Conservation (phyloP, 2,888 invertebrate genomes). For the Rhimphoctona megacephalus region DNA sequence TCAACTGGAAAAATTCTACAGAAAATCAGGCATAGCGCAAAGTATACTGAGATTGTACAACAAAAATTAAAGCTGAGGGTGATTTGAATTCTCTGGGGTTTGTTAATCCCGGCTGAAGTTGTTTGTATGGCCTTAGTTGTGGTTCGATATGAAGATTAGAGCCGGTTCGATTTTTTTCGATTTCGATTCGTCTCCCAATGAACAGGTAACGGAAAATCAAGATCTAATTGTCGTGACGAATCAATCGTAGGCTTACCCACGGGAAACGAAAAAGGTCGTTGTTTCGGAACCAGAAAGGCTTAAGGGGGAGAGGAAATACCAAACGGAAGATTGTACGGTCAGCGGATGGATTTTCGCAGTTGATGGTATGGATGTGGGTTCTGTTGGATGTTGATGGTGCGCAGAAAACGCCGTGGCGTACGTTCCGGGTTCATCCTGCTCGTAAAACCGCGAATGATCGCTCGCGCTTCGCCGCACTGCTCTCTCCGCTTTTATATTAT, state of each 20-base stretch:
- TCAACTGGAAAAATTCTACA: background rate
- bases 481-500: constrained; percentile 31
- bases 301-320: constrained; percentile 13
- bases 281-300: background rate
- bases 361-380: constrained; percentile 42
- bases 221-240: constrained; percentile 68
- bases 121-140: background rate
- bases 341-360: constrained; percentile 52
- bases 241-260: constrained; percentile 42
- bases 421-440: constrained; percentile 71
- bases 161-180: background rate
- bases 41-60: background rate
- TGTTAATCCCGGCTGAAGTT: background rate
- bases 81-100: background rate
- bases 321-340: constrained; percentile 34
- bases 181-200: background rate
- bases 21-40: background rate
- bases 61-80: background rate
- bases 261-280: constrained; percentile 45
- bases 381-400: constrained; percentile 47
- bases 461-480: constrained; percentile 52
- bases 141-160: background rate
- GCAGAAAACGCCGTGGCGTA: constrained; percentile 62
- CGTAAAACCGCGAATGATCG: constrained; percentile 69
- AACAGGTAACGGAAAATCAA: constrained; percentile 59